Percentiles rank a stretch among this genome's conserved stretches.
phyloP scores from a whole-genome alignment of 1,140 invertebrate genomes.

The Globodera rostochiensis region DNA sequence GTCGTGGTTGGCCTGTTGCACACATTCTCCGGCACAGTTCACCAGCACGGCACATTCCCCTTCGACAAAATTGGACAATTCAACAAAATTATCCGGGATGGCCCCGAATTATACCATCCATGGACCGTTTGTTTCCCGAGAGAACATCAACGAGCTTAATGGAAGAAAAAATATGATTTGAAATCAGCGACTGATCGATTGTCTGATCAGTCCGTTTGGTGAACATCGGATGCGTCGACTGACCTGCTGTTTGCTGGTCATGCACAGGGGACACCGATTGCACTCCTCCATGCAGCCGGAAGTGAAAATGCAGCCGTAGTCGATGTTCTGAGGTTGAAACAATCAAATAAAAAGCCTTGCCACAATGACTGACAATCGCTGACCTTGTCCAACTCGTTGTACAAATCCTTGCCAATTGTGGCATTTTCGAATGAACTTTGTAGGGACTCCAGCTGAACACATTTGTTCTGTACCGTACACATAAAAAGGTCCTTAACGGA shows the following conservation, averaged over 20 bases:
- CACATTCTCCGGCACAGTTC: constrained; percentile 55
- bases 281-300: constrained; percentile 58
- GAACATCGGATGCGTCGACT: not conserved
- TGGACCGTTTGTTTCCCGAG: constrained; percentile 43
- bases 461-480: constrained; percentile 33
- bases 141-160: constrained; percentile 52
- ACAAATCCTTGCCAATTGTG: constrained; percentile 48
- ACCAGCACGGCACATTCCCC: constrained; percentile 55
- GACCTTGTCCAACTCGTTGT: constrained; percentile 58
- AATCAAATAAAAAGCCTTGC: not conserved
- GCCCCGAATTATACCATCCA: constrained; percentile 29
- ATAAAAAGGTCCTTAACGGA: constrained; percentile 16
- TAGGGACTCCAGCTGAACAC: constrained; percentile 48
- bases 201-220: not conserved
- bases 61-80: constrained; percentile 22
- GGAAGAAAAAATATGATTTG: too few species aligned
- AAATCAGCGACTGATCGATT: too few species aligned
- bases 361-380: not conserved
- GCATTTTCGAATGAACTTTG: constrained; percentile 41
- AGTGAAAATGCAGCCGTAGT: constrained; percentile 61
- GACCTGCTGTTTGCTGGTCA: constrained; percentile 53
- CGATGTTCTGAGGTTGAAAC: constrained; percentile 44
- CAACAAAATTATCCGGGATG: not conserved
- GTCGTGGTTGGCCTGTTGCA: constrained; percentile 49
- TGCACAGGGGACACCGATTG: constrained; percentile 51